Conservation (phyloP, 2,113 vertebrate species). For the Cephalopholis sonnerati region DNA sequence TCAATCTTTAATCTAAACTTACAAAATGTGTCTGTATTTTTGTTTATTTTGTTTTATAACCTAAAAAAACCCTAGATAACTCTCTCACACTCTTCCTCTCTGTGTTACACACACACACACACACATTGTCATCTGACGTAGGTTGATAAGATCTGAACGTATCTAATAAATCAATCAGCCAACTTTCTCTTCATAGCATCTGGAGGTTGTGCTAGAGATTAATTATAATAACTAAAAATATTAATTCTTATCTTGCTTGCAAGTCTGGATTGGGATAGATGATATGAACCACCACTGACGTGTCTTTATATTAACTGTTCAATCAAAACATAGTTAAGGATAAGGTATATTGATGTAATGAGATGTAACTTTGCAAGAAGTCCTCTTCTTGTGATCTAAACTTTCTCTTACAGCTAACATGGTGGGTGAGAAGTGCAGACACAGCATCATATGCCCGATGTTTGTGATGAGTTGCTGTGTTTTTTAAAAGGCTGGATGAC, state of each 20-base stretch:
- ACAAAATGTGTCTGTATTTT: too few relatives aligned
- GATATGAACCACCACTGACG: neutral
- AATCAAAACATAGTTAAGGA: constrained; percentile 17
- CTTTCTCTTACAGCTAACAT: neutral
- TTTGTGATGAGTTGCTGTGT: too few relatives aligned
- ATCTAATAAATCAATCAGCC: constrained; percentile 26
- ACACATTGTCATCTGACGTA: neutral
- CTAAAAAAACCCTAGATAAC: too few relatives aligned
- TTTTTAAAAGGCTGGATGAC: too few relatives aligned
- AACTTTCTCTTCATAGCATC: neutral
- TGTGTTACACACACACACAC: neutral
- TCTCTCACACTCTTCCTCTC: too few relatives aligned
- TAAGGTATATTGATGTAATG: neutral
- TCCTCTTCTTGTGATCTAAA: neutral
- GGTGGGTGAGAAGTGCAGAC: too few relatives aligned
- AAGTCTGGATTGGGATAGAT: constrained; percentile 7
- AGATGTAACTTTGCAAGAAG: neutral
- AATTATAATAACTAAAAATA: constrained; percentile 38
- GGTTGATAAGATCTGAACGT: constrained; percentile 7
- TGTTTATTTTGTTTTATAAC: too few relatives aligned
- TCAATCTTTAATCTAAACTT: too few relatives aligned
- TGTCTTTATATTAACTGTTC: constrained; percentile 25
- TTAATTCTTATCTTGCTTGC: constrained; percentile 25
- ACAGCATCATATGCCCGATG: too few relatives aligned
- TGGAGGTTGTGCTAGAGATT: constrained; percentile 30